Evolutionary conservation across 2,888 invertebrate genomes (phyloP), one percentile per base, ranked within the genome.

Genomic region (Tipula unca): DNA sequence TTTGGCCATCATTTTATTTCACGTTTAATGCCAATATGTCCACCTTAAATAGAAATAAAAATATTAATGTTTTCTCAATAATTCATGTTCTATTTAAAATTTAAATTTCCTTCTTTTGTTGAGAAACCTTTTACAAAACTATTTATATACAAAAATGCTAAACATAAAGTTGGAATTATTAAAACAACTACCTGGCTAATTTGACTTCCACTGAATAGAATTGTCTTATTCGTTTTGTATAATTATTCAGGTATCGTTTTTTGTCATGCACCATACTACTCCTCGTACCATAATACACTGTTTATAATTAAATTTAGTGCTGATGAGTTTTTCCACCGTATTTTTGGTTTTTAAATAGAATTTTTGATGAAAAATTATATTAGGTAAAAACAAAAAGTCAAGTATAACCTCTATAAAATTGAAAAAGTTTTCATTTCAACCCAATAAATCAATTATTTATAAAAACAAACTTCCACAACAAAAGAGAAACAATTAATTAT

Each of bases 401-500:
- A 25, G 25, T 69, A 13, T 69, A 69, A 69, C 69, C 69, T 69
- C 25, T 8, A 2, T 69, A 25, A 25, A 69, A 69, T 69, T 69
- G 69, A 69, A 69, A 69, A 69, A 69, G 69, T 69, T 69, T 69
- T 69, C 25, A 69, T 69, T 54, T 69, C 69, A 69, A 69, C 69
- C 69, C 69, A 69, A 69, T 69, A 69, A 69, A 69, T 69, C 69
- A 69, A 69, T 69, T 69, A 69, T 69, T 69, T 69, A 69, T 69
- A 69, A 54, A 69, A 69, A 69, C 69, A 69, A 69, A 69, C 69
- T 25, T 69, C 25, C 20, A 69, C 69, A 69, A 69, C 69, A 69
- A 69, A 69, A 69, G 69, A 20, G 69, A 25, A 69, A 69, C 69
- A 69, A 69, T 69, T 69, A 69, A 69, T 69, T 69, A 69, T 69